These are phyloP conservation scores for Synergus umbraculus DNA, from an alignment of 2,888 invertebrate genomes.

Conservation along the genomic window DNA sequence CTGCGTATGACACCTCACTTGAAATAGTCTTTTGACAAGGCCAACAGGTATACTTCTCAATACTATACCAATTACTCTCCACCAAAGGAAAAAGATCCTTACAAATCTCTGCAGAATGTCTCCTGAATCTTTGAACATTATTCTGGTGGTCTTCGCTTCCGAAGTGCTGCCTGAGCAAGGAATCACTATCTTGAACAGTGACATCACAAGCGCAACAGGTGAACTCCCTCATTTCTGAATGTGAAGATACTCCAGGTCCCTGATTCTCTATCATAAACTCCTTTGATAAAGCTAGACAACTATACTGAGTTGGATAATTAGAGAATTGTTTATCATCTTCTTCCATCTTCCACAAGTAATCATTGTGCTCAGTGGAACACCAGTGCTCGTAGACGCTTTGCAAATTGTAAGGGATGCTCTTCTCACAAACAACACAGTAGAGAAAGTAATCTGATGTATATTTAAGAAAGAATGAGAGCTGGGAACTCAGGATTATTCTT, in stretches of 20 bases:
- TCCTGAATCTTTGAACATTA: slow-evolving; percentile 17
- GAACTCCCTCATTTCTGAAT: slow-evolving; percentile 21
- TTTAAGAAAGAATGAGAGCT: slow-evolving; percentile 21
- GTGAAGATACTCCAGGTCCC: background rate
- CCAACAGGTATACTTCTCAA: slow-evolving; percentile 57
- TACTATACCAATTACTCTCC: slow-evolving; percentile 55
- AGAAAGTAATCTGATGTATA: background rate
- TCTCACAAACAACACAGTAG: slow-evolving; percentile 45
- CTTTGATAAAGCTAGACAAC: slow-evolving; percentile 16
- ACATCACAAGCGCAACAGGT: slow-evolving; percentile 45
- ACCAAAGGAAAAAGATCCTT: slow-evolving; percentile 44
- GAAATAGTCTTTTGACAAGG: slow-evolving; percentile 50
- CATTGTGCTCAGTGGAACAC: slow-evolving; percentile 42
- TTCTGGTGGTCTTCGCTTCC: slow-evolving; percentile 7
- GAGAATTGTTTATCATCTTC: slow-evolving; percentile 28
- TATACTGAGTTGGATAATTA: background rate
- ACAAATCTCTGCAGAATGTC: slow-evolving; percentile 47
- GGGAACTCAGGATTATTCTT: slow-evolving; percentile 11
- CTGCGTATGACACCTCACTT: slow-evolving; percentile 55
- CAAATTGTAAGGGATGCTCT: slow-evolving; percentile 23
- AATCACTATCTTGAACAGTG: background rate
- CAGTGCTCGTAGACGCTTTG: slow-evolving; percentile 50
- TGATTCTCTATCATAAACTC: slow-evolving; percentile 41
- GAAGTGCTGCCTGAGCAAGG: background rate
- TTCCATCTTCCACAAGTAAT: slow-evolving; percentile 20